phyloP scores from a whole-genome alignment of 2,888 invertebrate species.

The Leptura quadrifasciata region DNA sequence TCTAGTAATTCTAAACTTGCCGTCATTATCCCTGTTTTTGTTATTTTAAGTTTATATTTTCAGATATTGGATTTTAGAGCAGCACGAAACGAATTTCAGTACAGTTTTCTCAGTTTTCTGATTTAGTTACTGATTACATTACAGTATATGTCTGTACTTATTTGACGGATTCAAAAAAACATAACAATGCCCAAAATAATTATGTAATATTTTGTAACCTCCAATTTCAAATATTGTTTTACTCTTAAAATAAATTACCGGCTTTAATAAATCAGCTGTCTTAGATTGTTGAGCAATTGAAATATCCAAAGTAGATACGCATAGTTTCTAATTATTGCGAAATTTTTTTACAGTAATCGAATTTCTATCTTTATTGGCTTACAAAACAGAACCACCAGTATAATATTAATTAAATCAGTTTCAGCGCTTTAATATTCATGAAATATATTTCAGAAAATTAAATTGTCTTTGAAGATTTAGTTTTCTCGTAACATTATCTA shows the following conservation, averaged over 20 bases:
- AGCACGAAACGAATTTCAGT: no score
- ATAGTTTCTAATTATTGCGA: slow-evolving; percentile 26
- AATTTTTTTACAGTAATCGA: slow-evolving; percentile 20
- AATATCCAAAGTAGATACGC: slow-evolving; percentile 12
- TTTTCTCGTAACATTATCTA: background rate
- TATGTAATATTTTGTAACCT: background rate
- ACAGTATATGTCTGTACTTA: no score
- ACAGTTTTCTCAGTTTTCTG: no score
- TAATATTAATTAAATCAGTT: background rate
- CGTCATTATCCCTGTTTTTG: no score
- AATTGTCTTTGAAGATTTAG: background rate
- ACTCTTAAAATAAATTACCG: background rate
- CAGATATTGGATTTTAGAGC: no score
- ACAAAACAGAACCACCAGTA: slow-evolving; percentile 6
- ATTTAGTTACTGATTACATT: no score
- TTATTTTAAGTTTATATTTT: no score
- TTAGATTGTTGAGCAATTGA: slow-evolving; percentile 13
- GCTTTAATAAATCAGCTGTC: slow-evolving; percentile 4
- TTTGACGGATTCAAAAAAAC: no score
- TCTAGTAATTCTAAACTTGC: no score
- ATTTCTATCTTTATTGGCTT: slow-evolving; percentile 23
- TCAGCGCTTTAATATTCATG: background rate
- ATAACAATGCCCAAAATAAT: background rate
- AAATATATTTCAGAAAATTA: background rate
- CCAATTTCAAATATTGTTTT: background rate